Conservation (phyloP, 2,797 vertebrate species). For the Falco berigora region DNA sequence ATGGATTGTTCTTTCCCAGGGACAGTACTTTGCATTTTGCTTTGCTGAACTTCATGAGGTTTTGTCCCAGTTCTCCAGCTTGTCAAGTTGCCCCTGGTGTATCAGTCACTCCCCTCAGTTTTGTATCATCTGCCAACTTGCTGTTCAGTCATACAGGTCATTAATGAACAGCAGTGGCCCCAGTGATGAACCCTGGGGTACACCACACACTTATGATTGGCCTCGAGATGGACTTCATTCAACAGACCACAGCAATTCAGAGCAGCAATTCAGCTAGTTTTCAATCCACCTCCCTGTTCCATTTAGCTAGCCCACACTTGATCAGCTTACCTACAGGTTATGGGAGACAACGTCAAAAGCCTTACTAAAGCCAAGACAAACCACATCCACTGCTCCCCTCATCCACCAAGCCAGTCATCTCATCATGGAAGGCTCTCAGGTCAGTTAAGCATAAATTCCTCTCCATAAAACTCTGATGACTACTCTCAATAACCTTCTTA, state of each 20-base stretch:
- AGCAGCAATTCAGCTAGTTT: neutral
- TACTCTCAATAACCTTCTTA: neutral
- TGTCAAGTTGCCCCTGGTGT: accelerated
- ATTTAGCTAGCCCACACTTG: neutral
- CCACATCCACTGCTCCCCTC: neutral
- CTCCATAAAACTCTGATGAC: neutral
- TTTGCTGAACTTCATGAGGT: neutral
- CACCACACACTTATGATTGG: neutral
- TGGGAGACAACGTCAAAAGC: neutral
- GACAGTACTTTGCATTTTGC: neutral
- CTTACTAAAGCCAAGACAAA: neutral
- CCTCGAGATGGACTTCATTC: neutral
- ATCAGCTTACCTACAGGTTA: neutral
- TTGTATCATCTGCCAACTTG: neutral
- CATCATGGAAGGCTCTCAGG: neutral
- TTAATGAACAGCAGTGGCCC: neutral
- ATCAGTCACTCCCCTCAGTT: neutral
- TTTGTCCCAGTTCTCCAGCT: neutral
- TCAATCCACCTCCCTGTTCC: neutral
- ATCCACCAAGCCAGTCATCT: neutral
- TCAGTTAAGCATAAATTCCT: neutral
- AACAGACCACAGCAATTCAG: neutral
- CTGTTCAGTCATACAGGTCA: neutral
- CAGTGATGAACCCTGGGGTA: neutral
- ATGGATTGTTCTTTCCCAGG: neutral